Percentiles rank a stretch among this genome's conserved stretches.
phyloP scores from a whole-genome alignment of 2,113 vertebrate genomes.

The Onychostoma macrolepis region DNA sequence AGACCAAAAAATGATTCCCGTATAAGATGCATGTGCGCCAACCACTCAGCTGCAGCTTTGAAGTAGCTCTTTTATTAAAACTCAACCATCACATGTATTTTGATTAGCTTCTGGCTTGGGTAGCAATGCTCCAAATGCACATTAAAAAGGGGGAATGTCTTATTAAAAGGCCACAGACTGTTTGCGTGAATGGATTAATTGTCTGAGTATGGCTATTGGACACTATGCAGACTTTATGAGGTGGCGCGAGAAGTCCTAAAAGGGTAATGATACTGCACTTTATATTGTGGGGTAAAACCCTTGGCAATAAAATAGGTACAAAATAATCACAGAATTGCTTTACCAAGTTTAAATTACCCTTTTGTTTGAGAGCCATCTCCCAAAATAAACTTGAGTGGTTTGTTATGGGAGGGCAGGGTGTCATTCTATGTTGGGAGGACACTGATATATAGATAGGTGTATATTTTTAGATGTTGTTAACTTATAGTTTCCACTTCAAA shows the following conservation, averaged over 20 bases:
- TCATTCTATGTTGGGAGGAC: constrained; percentile 32
- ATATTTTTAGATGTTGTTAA: constrained; percentile 41
- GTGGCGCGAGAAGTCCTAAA: constrained; percentile 37
- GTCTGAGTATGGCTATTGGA: constrained; percentile 31
- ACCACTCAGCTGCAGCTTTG: constrained; percentile 40
- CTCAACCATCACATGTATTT: constrained; percentile 36
- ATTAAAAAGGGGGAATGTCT: constrained; percentile 42
- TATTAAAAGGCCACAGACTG: constrained; percentile 55
- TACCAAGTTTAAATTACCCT: constrained; percentile 11
- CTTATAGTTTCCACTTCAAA: constrained; percentile 55
- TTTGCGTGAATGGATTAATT: constrained; percentile 62
- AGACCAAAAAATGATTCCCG: neutral
- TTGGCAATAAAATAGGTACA: constrained; percentile 6
- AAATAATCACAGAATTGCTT: constrained; percentile 2
- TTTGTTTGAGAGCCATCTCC: neutral
- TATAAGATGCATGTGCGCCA: neutral
- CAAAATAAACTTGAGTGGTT: constrained; percentile 42
- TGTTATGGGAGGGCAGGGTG: constrained; percentile 31
- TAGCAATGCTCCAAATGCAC: constrained; percentile 32
- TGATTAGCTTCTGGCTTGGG: constrained; percentile 61
- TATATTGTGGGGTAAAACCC: constrained; percentile 22
- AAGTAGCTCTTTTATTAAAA: constrained; percentile 42
- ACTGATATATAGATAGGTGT: constrained; percentile 8
- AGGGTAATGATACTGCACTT: constrained; percentile 28
- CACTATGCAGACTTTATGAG: constrained; percentile 52